These are phyloP conservation scores for Achatina immaculata DNA, from an alignment of 1,140 invertebrate genomes.

Conservation along the genomic window DNA sequence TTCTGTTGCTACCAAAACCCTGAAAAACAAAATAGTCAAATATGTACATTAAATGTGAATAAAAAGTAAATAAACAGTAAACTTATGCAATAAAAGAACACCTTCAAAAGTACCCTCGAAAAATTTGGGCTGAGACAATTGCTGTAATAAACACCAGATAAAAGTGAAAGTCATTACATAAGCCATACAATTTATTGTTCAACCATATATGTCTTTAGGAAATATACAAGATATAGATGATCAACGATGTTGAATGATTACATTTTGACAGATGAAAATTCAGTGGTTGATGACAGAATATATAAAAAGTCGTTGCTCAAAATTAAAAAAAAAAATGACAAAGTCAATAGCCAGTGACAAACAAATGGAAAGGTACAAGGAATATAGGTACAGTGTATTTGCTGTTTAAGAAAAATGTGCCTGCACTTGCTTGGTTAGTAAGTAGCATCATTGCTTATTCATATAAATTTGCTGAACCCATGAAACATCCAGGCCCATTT, in stretches of 20 bases:
- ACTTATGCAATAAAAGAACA: not conserved
- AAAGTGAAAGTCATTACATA: not conserved
- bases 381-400: not conserved
- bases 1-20: no score
- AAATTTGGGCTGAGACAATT: not conserved
- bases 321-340: conserved; percentile 7
- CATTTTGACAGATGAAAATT: not conserved
- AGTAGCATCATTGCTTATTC: conserved; percentile 17
- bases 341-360: not conserved
- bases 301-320: conserved; percentile 19
- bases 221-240: not conserved
- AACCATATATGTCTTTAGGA: not conserved
- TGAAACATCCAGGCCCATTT: not conserved
- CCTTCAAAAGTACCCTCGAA: not conserved
- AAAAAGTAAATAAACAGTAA: no score
- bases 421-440: conserved; percentile 5
- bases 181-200: not conserved
- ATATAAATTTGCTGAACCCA: not conserved
- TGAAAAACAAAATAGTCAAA: no score
- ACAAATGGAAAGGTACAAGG: not conserved
- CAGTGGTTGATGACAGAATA: not conserved
- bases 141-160: not conserved
- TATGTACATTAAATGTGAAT: no score
- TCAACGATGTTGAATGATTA: not conserved
- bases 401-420: conserved; percentile 2